Conservation (phyloP, 2,113 vertebrate genomes). For the Elanus axillaris region DNA sequence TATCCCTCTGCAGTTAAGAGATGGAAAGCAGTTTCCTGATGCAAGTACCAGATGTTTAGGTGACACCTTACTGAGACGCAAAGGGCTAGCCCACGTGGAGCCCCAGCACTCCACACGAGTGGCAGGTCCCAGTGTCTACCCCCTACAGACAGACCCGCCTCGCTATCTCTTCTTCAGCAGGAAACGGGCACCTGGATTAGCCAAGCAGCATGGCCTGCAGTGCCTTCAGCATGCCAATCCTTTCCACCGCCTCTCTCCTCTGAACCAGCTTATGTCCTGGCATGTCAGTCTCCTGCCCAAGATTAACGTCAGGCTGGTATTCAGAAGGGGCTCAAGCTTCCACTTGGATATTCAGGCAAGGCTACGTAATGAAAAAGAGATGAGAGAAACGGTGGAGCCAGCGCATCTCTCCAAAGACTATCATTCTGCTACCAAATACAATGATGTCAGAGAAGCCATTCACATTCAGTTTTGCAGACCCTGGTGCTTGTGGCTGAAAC, state of each 20-base stretch:
- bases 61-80: fast-evolving
- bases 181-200: neutral
- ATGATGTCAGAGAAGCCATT: fast-evolving
- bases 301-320: fast-evolving
- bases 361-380: neutral
- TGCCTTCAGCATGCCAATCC: neutral
- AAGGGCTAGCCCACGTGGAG: neutral
- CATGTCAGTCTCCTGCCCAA: fast-evolving
- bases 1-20: neutral
- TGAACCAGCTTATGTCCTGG: neutral
- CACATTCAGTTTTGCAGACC: neutral
- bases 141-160: neutral
- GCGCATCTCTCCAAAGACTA: neutral
- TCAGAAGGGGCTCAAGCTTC: neutral
- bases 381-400: neutral
- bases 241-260: neutral
- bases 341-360: neutral
- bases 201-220: neutral
- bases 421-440: neutral
- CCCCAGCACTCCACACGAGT: fast-evolving
- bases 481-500: fast-evolving
- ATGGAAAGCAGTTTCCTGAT: neutral
- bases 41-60: neutral
- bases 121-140: neutral
- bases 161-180: neutral